Base-by-base conservation (phyloP, 2,113 vertebrate species). In the Chlamydotis undulata region DNA sequence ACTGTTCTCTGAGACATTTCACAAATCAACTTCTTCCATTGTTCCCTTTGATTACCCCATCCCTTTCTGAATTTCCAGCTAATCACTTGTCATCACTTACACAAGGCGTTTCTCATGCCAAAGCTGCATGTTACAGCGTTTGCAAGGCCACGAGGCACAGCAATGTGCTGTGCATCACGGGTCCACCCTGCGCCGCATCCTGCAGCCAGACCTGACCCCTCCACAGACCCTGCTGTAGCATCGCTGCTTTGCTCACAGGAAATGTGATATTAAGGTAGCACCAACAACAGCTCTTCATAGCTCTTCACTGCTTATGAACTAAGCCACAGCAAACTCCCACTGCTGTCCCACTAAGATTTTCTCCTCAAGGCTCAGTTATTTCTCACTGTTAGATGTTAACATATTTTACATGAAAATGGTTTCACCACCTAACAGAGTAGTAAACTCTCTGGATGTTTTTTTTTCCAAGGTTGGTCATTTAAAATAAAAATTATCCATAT, bases 211-310 rank as follows among this genome's bases (percentile, higher is more conserved):
- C 31, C 63, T 6, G 4, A 8, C 50, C 37, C n/a, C 4, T 39
- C 45, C 9, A 41, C 2, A 4, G 29, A 31, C 17, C 14, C 53
- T 26, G 7, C 18, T 0, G 0, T 6, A 56, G 52, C 53, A 18
- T 33, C 31, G 7, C 18, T 12, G 31, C 18, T 19, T 57, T 57
- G 18, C 55, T 19, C 55, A 19, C 55, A 12, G 55, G 55, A n/a
- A n/a, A 19, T 4, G 52, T 19, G 35, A 9, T 33, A 39, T 25
- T 23, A 33, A 65, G 61, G 49, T 56, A 39, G 5, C 12, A 37
- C 14, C 10, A 4, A 31, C 9, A 31, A 6, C 25, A 69, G 50
- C 53, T 47, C 15, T 29, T 78, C 47, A 39, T 21, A 65, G 55
- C 31, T 74, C 49, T 64, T 74, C 52, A 13, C 28, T 39, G 12